Evolutionary conservation across 30 jellyfish, hydroid and myxozoan genomes (phyloP).

Genomic region (Pseudorhiza aurosa): DNA sequence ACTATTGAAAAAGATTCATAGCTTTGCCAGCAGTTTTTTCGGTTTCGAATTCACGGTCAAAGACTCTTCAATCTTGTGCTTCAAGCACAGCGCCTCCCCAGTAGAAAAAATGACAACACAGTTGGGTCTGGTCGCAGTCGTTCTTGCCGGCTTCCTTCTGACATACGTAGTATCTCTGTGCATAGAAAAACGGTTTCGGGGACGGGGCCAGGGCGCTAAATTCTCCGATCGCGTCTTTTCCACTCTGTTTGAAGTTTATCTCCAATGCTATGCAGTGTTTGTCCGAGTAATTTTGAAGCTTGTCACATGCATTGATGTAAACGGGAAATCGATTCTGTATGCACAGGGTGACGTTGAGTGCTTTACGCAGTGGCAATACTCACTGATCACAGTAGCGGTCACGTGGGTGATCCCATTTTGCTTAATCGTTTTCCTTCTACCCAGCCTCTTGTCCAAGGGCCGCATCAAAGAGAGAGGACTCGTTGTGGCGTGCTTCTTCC

Average conservation of each 20-base stretch:
- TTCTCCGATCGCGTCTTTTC: slow-evolving; percentile 11
- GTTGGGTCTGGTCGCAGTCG: not conserved
- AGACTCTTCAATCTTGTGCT: slow-evolving; percentile 8
- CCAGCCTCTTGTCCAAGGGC: not conserved
- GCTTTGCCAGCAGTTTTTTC: not conserved
- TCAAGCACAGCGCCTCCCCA: slow-evolving; percentile 10
- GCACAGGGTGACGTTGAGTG: slow-evolving; percentile 44
- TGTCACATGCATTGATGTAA: slow-evolving; percentile 18
- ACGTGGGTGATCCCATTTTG: slow-evolving; percentile 57
- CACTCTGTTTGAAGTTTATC: slow-evolving; percentile 22
- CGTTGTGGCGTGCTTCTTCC: slow-evolving; percentile 34
- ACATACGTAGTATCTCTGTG: not conserved
- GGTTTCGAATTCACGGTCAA: not conserved
- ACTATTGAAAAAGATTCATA: not conserved
- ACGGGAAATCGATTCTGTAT: slow-evolving; percentile 18
- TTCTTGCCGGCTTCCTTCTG: not conserved
- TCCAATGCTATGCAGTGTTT: slow-evolving; percentile 19
- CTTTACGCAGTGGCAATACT: slow-evolving; percentile 59
- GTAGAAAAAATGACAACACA: not conserved
- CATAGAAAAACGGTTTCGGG: not conserved
- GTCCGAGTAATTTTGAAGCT: slow-evolving; percentile 13
- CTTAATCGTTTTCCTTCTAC: not conserved
- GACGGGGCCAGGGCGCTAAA: not conserved
- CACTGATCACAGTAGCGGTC: not conserved
- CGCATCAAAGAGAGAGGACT: not conserved